Base-by-base conservation (phyloP, 2,888 invertebrate genomes). In the Scaptomyza parva region DNA sequence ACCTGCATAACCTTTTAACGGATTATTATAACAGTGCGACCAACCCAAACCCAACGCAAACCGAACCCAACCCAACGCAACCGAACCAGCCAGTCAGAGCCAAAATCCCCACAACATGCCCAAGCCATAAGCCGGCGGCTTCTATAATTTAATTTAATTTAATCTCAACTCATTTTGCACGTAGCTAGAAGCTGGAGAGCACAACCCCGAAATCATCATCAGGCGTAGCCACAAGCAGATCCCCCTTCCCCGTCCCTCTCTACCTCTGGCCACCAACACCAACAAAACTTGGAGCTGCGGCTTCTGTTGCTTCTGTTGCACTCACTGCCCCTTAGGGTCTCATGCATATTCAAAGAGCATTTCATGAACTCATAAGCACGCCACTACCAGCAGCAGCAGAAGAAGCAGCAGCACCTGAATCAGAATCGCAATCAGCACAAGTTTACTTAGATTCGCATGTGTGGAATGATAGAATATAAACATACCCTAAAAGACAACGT, bases 341-440 rank as follows among this genome's bases (percentile, higher is more conserved):
- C 86, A 88, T 88, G 84, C 88, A 88, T 88, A 88, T 88, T 85
- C 80, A 76, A 86, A 70, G 70, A 73, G 80, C 82, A 82, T 78
- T 84, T 86, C 76, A 81, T 71, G 83, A 81, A 76, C 85, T 82
- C 85, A 88, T 86, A 86, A 86, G 84, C 86, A 80, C 45, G 69
- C 67, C 70, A 68, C 80, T 77, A 75, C 65, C 70, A 73, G 63
- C 54, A 28, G n/a, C 44, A 18, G 17, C 43, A 9, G 11, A 39
- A 48, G 9, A 28, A 53, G 22, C 61, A 39, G 30, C 39, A 18
- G 39, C 26, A 45, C 35, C 26, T 22, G 52, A 30, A 20, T 33
- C 30, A 35, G 35, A 41, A 44, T 9, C n/a, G 9, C n/a, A 30
- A 47, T 52, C 53, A 30, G 40, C 40, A 17, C 40, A 51, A 55